Percentiles rank a stretch among this genome's conserved stretches.
phyloP scores from a whole-genome alignment of 2,797 vertebrate species.

The Geotrypetes seraphini region DNA sequence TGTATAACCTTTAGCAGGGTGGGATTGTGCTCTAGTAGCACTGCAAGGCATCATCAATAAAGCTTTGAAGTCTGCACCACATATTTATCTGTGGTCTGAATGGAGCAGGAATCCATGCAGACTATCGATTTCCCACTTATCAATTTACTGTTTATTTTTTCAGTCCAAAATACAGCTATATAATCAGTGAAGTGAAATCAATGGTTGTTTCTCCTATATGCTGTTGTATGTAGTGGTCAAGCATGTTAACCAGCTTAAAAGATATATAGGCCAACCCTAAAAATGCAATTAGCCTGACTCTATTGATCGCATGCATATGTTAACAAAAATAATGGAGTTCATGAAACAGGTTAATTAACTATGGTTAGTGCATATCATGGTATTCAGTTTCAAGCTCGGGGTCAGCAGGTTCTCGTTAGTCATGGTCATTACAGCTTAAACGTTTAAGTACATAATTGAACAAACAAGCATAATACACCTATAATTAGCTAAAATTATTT shows the following conservation, averaged over 20 bases:
- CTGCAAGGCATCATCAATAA: not conserved
- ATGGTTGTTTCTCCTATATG: constrained; percentile 32
- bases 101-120: constrained; percentile 15
- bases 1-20: constrained; percentile 2
- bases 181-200: constrained; percentile 58
- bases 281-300: constrained; percentile 1
- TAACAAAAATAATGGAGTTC: not conserved
- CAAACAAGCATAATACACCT: no score
- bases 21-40: not conserved
- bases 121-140: constrained; percentile 39
- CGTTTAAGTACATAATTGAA: no score
- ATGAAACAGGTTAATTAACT: not conserved
- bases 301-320: not conserved
- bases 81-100: constrained; percentile 20
- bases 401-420: no score
- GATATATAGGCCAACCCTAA: constrained; percentile 7
- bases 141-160: constrained; percentile 48
- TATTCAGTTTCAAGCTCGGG: no score
- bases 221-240: constrained; percentile 10
- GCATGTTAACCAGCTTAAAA: not conserved
- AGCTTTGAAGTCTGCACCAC: constrained; percentile 13
- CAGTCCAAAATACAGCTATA: constrained; percentile 37
- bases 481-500: no score
- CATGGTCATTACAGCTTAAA: no score
- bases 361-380: no score